Conservation (phyloP, 2,888 invertebrate species). For the Scaptomyza tumidula region DNA sequence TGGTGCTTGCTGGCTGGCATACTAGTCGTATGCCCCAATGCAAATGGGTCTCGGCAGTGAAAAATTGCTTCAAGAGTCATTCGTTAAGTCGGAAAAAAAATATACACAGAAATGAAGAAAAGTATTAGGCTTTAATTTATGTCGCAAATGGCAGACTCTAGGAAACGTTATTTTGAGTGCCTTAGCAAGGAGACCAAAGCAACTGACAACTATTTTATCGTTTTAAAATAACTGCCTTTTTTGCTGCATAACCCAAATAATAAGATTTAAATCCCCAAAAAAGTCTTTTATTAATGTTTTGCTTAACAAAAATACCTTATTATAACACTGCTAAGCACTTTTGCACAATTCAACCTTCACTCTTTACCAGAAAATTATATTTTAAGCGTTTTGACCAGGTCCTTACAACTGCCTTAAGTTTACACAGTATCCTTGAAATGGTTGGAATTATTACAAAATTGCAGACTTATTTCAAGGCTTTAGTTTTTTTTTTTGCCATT, state of each 20-base stretch:
- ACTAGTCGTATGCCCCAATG: slow-evolving; percentile 25
- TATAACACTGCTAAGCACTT: too few relatives aligned
- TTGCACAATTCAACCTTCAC: too few relatives aligned
- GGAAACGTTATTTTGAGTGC: slow-evolving; percentile 5
- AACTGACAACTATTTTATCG: background rate
- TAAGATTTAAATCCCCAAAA: background rate
- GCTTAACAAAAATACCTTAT: too few relatives aligned
- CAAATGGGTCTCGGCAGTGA: slow-evolving; percentile 50
- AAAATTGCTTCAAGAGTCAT: slow-evolving; percentile 53
- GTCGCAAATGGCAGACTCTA: slow-evolving; percentile 25
- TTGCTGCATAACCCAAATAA: background rate
- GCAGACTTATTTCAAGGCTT: background rate
- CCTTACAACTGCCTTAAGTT: too few relatives aligned
- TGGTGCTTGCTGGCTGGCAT: slow-evolving; percentile 8
- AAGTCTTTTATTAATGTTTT: too few relatives aligned
- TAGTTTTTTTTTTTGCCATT: background rate
- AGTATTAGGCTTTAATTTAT: slow-evolving; percentile 29
- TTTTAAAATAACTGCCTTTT: background rate
- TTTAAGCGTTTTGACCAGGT: too few relatives aligned
- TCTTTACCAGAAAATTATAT: too few relatives aligned
- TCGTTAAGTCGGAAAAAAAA: slow-evolving; percentile 28
- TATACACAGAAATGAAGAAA: slow-evolving; percentile 10
- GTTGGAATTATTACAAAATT: background rate
- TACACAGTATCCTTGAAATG: too few relatives aligned
- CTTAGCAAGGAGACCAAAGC: background rate